These are phyloP conservation scores for Muscina levida DNA, from an alignment of 2,888 invertebrate genomes.

Conservation along the genomic window DNA sequence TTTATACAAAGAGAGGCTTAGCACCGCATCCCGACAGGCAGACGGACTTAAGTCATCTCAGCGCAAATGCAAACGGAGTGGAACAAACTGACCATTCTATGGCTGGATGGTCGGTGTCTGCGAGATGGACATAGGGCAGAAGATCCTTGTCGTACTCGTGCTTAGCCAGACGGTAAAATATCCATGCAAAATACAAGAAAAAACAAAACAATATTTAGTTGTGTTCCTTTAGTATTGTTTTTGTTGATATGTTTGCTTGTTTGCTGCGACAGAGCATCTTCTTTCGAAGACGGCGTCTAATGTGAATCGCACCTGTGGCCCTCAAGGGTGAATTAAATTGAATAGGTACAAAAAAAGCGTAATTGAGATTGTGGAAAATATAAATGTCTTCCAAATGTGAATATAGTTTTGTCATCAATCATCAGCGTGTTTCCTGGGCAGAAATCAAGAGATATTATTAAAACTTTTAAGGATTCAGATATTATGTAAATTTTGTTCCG, in stretches of 20 bases:
- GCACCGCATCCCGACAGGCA: conserved; percentile 20
- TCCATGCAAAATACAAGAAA: conserved; percentile 29
- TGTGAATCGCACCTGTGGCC: conserved; percentile 24
- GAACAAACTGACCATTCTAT: background rate
- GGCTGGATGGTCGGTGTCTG: background rate
- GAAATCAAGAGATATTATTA: too few relatives aligned
- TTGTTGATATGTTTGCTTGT: conserved; percentile 7
- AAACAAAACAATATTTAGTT: background rate
- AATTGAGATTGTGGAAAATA: too few relatives aligned
- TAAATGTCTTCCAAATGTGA: too few relatives aligned
- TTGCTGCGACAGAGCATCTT: background rate
- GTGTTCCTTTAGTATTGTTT: conserved; percentile 16
- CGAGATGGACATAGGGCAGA: too few relatives aligned
- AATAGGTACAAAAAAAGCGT: too few relatives aligned
- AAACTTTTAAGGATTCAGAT: too few relatives aligned
- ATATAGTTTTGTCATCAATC: too few relatives aligned
- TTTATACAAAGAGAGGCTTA: conserved; percentile 42
- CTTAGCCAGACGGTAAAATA: conserved; percentile 55
- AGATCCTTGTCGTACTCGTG: conserved; percentile 28
- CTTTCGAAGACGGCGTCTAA: background rate
- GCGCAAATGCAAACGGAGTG: background rate
- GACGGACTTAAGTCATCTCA: conserved; percentile 2
- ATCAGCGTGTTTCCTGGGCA: too few relatives aligned
- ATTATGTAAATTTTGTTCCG: too few relatives aligned
- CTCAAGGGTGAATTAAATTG: conserved; percentile 10